These are phyloP conservation scores for Deladenus siricidicola DNA, from an alignment of 2,888 invertebrate genomes.

Conservation along the genomic window DNA sequence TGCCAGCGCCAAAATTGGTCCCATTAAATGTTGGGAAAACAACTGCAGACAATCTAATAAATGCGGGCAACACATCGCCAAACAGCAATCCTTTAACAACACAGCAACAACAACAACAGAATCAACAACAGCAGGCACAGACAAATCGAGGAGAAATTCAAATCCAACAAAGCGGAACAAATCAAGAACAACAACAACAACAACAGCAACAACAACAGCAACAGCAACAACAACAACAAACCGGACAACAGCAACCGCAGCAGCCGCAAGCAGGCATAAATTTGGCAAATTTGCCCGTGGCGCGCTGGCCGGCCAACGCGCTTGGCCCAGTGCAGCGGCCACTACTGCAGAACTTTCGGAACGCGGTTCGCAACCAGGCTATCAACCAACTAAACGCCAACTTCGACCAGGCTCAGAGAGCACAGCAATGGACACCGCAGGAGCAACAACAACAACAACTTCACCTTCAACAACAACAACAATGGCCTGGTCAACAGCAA, in stretches of 20 bases:
- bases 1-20: not conserved
- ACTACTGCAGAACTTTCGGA: too few species aligned
- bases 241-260: not conserved
- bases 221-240: not conserved
- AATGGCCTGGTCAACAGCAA: not conserved
- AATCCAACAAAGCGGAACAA: not conserved
- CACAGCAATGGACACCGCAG: too few species aligned
- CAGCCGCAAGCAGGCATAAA: too few species aligned
- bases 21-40: not conserved
- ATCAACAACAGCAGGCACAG: too few species aligned
- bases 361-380: too few species aligned
- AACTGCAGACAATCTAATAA: too few species aligned
- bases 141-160: not conserved
- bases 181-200: not conserved
- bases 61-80: too few species aligned
- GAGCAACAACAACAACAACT: not conserved
- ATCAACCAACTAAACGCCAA: not conserved
- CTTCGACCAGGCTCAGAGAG: not conserved
- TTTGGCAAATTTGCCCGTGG: too few species aligned
- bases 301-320: too few species aligned
- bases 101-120: too few species aligned
- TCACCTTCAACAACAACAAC: not conserved
- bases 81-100: too few species aligned
- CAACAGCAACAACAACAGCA: not conserved
- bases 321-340: too few species aligned